phyloP scores from a whole-genome alignment of 2,797 vertebrate genomes.

The Petrocephalus sullivani region DNA sequence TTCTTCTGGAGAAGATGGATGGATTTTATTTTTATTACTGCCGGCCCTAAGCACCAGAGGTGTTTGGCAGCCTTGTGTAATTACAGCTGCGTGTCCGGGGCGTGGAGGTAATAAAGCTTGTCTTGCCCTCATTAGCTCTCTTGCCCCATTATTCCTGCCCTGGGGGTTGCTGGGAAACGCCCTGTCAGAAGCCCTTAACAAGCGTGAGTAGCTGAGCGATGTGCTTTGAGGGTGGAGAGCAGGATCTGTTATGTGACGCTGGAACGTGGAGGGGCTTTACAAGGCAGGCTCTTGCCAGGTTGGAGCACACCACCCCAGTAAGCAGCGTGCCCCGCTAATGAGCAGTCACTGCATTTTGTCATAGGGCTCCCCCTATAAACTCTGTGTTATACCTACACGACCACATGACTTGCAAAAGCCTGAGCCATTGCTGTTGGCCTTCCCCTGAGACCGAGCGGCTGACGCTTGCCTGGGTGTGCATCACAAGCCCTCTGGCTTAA shows the following conservation, averaged over 20 bases:
- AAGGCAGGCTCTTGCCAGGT: conserved; percentile 26
- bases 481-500: neutral
- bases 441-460: neutral
- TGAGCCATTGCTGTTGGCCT: neutral
- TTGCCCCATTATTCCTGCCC: conserved; percentile 30
- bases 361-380: conserved; percentile 33
- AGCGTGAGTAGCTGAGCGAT: conserved; percentile 19
- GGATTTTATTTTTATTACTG: conserved; percentile 18
- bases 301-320: conserved; percentile 24
- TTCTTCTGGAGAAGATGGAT: neutral
- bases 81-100: conserved; percentile 19
- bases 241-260: conserved; percentile 12
- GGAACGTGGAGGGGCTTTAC: conserved; percentile 29
- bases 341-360: conserved; percentile 31
- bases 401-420: conserved; percentile 34
- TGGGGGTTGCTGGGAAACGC: conserved; percentile 23
- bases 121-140: conserved; percentile 39
- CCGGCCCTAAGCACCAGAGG: conserved; percentile 15
- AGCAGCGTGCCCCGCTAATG: conserved; percentile 27
- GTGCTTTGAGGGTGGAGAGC: conserved; percentile 24
- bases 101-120: conserved; percentile 33
- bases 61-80: conserved; percentile 25
- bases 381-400: conserved; percentile 31
- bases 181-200: conserved; percentile 34
- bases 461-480: neutral